Evolutionary conservation across 35 echinoderm and acorn worm species (phyloP), one percentile per base, ranked within the genome.

Genomic region (Nesometra sesokonis): DNA sequence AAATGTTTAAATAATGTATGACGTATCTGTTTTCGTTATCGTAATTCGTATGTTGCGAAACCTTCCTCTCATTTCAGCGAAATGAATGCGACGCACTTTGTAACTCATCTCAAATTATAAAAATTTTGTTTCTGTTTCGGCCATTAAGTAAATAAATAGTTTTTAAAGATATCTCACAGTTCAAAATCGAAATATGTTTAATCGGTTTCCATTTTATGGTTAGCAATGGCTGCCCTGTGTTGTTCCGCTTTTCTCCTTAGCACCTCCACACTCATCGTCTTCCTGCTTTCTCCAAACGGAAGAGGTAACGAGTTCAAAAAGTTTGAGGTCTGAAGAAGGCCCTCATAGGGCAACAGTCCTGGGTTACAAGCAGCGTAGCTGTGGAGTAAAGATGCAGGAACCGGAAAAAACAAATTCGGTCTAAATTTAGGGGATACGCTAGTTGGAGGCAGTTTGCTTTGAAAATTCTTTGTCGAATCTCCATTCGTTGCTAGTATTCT

Each of bases 261-360:
- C 27, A 84, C 86, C 47, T 97, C 94, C 4, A 97, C 94, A 46
- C 94, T 97, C 84, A 97, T 47, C 17, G 92, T 93, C 77, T 97
- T 97, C 35, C 91, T 27, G 35, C 84, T 89, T 27, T 67, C 52
- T 2, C 52, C 52, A 19, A 67, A 67, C 7, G 52, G 21, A 67
- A 67, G 52, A 67, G 52, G 52, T 67, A 67, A 67, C 7, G 52
- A 67, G 52, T 67, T 67, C 52, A 67, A 27, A 67, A 67, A 67
- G 7, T 5, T 67, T 19, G 52, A 67, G 52, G 52, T 67, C 21
- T 67, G 52, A 67, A 67, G 52, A 67, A 67, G 52, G 2, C 52
- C 52, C 52, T 67, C 52, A 67, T 67, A 67, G 52, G 52, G 52
- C 52, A 67, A 67, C 11, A 67, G 21, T 67, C 52, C 52, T 19